phyloP scores from a whole-genome alignment of 2,113 vertebrate genomes.

The Centrocercus urophasianus region DNA sequence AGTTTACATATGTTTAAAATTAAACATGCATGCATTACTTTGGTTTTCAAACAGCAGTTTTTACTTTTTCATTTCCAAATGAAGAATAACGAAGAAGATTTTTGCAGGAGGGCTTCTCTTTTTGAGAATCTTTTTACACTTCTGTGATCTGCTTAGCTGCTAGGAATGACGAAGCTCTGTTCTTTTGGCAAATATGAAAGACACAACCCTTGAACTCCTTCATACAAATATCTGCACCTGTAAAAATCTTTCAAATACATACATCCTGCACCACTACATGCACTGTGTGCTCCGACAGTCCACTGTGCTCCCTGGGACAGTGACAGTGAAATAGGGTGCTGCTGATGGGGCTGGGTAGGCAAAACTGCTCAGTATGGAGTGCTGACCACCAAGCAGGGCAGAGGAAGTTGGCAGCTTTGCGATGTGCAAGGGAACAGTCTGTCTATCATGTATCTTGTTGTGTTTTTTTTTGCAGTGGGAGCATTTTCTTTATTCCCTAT shows the following conservation, averaged over 20 bases:
- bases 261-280: neutral
- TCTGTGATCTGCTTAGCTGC: neutral
- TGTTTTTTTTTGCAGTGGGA: neutral
- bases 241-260: neutral
- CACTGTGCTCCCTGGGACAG: rapidly evolving
- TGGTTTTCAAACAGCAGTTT: neutral
- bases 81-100: neutral
- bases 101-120: neutral
- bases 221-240: neutral
- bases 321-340: neutral
- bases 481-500: neutral
- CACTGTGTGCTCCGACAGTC: rapidly evolving
- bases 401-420: neutral
- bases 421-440: neutral
- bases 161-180: neutral
- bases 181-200: neutral
- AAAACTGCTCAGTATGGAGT: too few species aligned
- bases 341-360: rapidly evolving
- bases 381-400: neutral
- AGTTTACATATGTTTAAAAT: neutral
- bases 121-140: neutral
- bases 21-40: neutral
- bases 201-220: neutral
- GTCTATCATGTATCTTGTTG: neutral
- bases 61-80: neutral